Evolutionary conservation across 2,797 vertebrate genomes (phyloP).

Genomic region (Poecilia wingei): DNA sequence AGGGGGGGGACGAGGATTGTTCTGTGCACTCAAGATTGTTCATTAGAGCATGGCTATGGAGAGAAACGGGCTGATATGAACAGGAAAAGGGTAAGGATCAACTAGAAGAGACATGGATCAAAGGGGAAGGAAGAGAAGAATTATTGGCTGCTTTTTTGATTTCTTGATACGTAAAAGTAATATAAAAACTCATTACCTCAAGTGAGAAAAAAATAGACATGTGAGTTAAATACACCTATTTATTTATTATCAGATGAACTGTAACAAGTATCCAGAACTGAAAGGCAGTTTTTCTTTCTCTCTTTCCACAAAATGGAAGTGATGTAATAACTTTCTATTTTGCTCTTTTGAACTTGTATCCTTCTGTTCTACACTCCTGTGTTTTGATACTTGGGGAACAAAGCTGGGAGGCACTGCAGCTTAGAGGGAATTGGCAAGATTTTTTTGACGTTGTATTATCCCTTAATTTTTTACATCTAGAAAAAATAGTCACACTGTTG

Average conservation of each 20-base stretch:
- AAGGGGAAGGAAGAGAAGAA: conserved; percentile 6
- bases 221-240: conserved; percentile 10
- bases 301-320: conserved; percentile 3
- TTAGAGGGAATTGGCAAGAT: neutral
- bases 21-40: neutral
- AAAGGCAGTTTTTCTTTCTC: conserved; percentile 18
- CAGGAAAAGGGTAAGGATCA: neutral
- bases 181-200: neutral
- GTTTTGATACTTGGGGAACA: conserved; percentile 4
- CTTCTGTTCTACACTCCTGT: neutral
- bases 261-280: neutral
- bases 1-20: conserved; percentile 1
- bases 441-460: neutral
- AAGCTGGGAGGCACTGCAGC: conserved; percentile 17
- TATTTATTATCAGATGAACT: conserved; percentile 19
- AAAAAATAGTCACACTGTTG: neutral
- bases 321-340: neutral
- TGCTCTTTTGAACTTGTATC: neutral
- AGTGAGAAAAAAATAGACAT: neutral
- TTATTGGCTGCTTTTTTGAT: conserved; percentile 14
- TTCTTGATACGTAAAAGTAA: neutral
- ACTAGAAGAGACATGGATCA: conserved; percentile 20
- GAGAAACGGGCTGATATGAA: neutral
- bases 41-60: neutral
- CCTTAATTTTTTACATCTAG: neutral